phyloP scores from a whole-genome alignment of 2,113 vertebrate genomes.

The Sprattus sprattus region DNA sequence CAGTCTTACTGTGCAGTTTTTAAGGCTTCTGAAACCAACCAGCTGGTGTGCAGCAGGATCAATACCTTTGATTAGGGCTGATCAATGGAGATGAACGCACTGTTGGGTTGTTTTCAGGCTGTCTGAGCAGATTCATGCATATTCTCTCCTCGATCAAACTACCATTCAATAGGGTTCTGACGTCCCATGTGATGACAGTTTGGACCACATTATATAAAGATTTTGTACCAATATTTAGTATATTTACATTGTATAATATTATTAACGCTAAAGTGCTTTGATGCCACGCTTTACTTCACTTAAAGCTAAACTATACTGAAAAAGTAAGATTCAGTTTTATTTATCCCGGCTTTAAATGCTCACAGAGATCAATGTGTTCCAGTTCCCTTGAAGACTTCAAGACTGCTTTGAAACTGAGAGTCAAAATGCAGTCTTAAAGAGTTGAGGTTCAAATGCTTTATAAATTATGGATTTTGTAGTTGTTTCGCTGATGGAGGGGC shows the following conservation, averaged over 20 bases:
- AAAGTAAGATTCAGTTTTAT: neutral
- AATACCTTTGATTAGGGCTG: conserved; percentile 12
- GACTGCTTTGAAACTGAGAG: neutral
- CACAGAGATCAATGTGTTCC: neutral
- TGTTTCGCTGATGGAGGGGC: neutral
- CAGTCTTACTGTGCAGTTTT: neutral
- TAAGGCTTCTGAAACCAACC: neutral
- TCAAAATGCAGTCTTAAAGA: neutral
- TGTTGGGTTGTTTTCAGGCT: neutral
- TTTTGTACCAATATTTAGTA: neutral
- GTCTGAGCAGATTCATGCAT: neutral
- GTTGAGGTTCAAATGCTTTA: conserved; percentile 2
- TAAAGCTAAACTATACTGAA: neutral
- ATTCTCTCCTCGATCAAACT: neutral
- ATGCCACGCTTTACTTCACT: neutral
- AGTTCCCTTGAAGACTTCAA: neutral
- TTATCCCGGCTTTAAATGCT: neutral
- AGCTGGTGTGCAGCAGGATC: neutral
- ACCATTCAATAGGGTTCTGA: neutral
- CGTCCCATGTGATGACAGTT: neutral
- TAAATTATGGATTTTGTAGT: conserved; percentile 3
- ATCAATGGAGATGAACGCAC: neutral
- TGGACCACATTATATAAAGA: neutral
- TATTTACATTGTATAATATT: neutral
- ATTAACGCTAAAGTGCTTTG: neutral